Percentiles rank a stretch among this genome's conserved stretches.
Conservation (phyloP, 2,113 vertebrate genomes). For the Boulengeromyrus knoepffleri region DNA sequence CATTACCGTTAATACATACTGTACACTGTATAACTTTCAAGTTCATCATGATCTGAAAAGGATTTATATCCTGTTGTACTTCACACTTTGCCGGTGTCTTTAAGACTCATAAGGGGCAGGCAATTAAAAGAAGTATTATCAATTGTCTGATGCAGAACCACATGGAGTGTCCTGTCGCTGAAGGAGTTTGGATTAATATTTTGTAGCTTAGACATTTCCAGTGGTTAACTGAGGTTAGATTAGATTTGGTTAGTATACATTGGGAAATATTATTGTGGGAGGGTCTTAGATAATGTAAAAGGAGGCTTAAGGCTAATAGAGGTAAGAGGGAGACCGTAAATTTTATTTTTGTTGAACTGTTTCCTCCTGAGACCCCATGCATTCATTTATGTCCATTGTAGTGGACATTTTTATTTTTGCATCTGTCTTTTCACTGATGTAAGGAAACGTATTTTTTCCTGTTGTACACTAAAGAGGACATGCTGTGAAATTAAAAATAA, state of each 20-base stretch:
- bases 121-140: slow-evolving; percentile 7
- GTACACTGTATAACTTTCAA: not conserved
- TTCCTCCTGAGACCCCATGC: no score
- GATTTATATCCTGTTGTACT: not conserved
- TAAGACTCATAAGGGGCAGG: not conserved
- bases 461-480: no score
- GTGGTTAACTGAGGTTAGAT: not conserved
- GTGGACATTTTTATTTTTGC: no score
- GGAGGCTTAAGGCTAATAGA: not conserved
- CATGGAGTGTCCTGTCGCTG: slow-evolving; percentile 46
- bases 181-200: not conserved
- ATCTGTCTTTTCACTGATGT: no score
- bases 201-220: not conserved
- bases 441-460: no score
- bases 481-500: no score
- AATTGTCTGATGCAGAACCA: slow-evolving; percentile 43
- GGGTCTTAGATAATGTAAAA: not conserved
- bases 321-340: not conserved
- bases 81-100: not conserved
- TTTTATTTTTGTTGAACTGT: not conserved
- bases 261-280: not conserved
- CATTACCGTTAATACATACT: not conserved
- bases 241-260: not conserved
- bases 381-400: no score
- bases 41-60: not conserved